These are phyloP conservation scores for Plagodis pulveraria DNA, from an alignment of 2,888 invertebrate species.

Conservation along the genomic window DNA sequence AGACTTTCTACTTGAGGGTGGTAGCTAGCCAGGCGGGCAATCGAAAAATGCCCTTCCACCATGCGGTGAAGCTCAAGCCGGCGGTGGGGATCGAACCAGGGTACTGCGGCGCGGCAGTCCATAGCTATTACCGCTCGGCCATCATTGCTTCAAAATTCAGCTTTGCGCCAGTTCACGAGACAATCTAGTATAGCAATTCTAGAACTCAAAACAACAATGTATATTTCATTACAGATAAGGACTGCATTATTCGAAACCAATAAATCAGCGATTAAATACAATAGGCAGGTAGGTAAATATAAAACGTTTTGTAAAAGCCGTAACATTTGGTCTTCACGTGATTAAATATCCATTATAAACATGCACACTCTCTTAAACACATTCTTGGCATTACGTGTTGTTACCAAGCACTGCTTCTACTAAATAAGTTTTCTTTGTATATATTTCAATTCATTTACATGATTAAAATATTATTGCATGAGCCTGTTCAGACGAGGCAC, in stretches of 20 bases:
- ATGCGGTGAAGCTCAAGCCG: no score
- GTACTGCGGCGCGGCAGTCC: no score
- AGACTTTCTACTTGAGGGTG: no score
- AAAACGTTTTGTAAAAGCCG: not conserved
- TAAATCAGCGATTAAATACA: constrained; percentile 1
- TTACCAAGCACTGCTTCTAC: constrained; percentile 16
- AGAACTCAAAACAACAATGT: no score
- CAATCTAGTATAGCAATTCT: no score
- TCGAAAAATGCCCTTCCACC: no score
- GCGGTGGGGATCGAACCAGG: no score
- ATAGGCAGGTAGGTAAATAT: not conserved
- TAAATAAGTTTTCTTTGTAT: constrained; percentile 35
- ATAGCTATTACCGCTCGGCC: no score
- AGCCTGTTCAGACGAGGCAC: constrained; percentile 18
- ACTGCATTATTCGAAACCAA: not conserved
- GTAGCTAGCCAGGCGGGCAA: no score
- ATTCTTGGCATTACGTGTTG: constrained; percentile 16
- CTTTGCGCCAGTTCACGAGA: no score
- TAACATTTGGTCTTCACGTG: constrained; percentile 6
- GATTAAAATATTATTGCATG: constrained; percentile 26
- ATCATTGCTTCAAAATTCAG: no score
- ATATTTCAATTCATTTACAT: constrained; percentile 37
- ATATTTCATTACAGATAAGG: no score
- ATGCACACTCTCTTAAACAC: constrained; percentile 11
- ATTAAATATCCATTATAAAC: constrained; percentile 1